These are phyloP conservation scores for Hormaphis cornu DNA, from an alignment of 1,140 invertebrate genomes.

Conservation along the genomic window DNA sequence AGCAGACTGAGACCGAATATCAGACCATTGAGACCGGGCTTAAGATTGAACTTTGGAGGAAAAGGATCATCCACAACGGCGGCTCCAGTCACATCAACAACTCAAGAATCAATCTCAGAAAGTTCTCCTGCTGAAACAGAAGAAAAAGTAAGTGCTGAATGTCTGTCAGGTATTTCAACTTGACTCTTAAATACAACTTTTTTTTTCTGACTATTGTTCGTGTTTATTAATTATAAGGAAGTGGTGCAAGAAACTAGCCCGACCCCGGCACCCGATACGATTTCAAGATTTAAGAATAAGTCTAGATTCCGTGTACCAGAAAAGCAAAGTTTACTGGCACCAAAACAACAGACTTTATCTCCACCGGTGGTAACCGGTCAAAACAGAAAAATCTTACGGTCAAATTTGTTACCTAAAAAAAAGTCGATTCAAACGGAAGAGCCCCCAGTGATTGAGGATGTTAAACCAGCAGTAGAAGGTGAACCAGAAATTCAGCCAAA, in stretches of 20 bases:
- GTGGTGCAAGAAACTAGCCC: background rate
- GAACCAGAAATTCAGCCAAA: background rate
- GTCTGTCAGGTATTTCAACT: too few relatives aligned
- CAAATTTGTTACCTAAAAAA: slow-evolving; percentile 17
- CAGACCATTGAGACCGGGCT: slow-evolving; percentile 19
- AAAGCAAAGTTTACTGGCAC: background rate
- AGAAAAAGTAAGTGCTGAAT: background rate
- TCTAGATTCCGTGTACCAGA: slow-evolving; percentile 12
- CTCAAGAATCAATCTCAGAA: background rate
- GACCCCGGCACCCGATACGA: background rate
- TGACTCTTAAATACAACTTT: too few relatives aligned
- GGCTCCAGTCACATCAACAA: background rate
- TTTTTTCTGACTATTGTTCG: too few relatives aligned
- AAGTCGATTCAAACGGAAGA: slow-evolving; percentile 21
- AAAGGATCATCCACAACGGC: background rate
- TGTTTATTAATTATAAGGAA: background rate
- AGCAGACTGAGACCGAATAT: slow-evolving; percentile 10
- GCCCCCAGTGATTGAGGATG: background rate
- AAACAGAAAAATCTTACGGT: background rate
- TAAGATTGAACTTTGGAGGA: slow-evolving; percentile 4
- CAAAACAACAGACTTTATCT: slow-evolving; percentile 1
- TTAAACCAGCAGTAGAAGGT: background rate
- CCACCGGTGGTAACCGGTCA: background rate
- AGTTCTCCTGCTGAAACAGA: background rate
- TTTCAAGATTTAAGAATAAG: slow-evolving; percentile 5